Base-by-base conservation (phyloP, 2,888 invertebrate species). In the Rhagophthalmus giganteus region DNA sequence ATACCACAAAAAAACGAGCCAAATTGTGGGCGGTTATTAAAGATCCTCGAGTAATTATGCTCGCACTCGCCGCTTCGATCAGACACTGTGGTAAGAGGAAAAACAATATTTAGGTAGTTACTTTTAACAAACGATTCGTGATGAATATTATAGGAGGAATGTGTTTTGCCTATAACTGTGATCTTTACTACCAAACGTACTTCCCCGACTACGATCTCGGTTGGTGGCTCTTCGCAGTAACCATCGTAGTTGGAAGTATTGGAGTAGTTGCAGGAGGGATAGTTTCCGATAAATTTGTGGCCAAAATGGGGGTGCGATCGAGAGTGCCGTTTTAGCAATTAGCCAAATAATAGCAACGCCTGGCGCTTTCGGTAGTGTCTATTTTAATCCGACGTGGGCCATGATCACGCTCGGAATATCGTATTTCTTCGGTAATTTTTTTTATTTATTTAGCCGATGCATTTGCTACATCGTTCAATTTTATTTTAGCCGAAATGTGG, bases 141-240 rank as follows among this genome's bases (percentile, higher is more conserved):
- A n/a, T n/a, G n/a, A n/a, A n/a, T n/a, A n/a, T 41, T 41, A 1
- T 75, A 87, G 87, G 90, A 60, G 93, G 93, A 55, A 90, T 92
- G 86, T 87, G 88, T 54, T 93, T 93, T 75, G 92, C 92, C 0
- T 93, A 93, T 78, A 93, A 93, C 73, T 91, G 92, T 3, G 92
- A 93, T 71, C 78, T 92, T 38, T 93, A 91, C 76, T 93, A 91
- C 74, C 85, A 90, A 54, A 86, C 84, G 49, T 92, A 92, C 74
- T 93, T 90, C 76, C 93, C 93, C 0, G 90, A 91, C 65, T 88
- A 89, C 63, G 91, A 92, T 76, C 82, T 92, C 8, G 90, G 92
- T 63, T 91, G 91, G 88, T 91, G 90, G 90, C 74, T 93, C 63
- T 92, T 92, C 70, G 88, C 86, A 0, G 91, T 92, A 24, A 92